Evolutionary conservation across 2,113 vertebrate genomes (phyloP), one percentile per base, ranked within the genome.

Genomic region (Poicephalus gulielmi): DNA sequence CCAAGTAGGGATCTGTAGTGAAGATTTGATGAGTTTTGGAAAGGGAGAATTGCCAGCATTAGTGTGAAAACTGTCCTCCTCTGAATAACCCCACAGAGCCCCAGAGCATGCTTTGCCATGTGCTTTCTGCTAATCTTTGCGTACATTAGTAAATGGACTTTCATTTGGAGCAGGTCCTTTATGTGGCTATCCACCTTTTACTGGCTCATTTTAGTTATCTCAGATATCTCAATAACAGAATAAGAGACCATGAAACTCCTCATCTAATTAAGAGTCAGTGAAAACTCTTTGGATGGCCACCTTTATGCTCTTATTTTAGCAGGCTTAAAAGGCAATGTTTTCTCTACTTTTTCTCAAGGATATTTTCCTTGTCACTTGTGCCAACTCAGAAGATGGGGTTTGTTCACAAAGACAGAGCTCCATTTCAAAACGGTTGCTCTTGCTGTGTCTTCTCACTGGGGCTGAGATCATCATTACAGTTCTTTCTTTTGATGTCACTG

Each of bases 21-120:
- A n/a, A 86, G 46, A 25, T n/a, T 18, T 55, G 76, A 17, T 47
- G 67, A 69, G 37, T 47, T 69, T 62, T 68, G 63, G 49, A 78
- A 70, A 83, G 37, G 53, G 37, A 47, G 19, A 39, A 67, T 79
- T 33, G 19, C 9, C 8, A 9, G 11, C 0, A 0, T 46, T n/a
- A 10, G 9, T 17, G 9, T 74, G 75, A 31, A 69, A 81, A 22
- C 44, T 18, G 2, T 64, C 27, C 35, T 76, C 7, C 11, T 60
- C 47, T 1, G 1, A 60, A 43, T 22, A 62, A 47, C 41, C n/a
- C 44, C 0, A 0, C 44, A 57, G 27, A 83, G 47, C 12, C 47
- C 28, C 30, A 44, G 33, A 33, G 2, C 3, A 2, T 20, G n/a
- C 22, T 59, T 59, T 35, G 22, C 63, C 60, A 7, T 9, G 46